phyloP scores from a whole-genome alignment of 2,797 vertebrate genomes.

The Hybognathus amarus region DNA sequence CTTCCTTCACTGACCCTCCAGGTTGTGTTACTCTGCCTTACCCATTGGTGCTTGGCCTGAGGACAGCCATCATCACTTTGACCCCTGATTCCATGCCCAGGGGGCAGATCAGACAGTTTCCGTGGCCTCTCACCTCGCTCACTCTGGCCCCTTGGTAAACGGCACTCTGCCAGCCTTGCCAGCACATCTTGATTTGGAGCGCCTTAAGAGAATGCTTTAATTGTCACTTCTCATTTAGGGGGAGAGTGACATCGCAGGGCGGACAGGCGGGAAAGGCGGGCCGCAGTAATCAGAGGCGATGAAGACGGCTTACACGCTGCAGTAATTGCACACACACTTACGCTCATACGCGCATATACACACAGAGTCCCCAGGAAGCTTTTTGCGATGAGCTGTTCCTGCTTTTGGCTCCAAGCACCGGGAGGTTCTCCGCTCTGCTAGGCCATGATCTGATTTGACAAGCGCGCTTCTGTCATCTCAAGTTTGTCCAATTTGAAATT shows the following conservation, averaged over 20 bases:
- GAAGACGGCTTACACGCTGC: slow-evolving; percentile 57
- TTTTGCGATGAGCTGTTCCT: slow-evolving; percentile 48
- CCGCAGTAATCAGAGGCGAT: slow-evolving; percentile 69
- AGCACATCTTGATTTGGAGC: slow-evolving; percentile 22
- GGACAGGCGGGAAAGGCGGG: slow-evolving; percentile 65
- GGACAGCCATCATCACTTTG: slow-evolving; percentile 34
- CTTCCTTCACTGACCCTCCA: slow-evolving; percentile 31
- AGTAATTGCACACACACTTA: slow-evolving; percentile 33
- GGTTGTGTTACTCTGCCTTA: slow-evolving; percentile 30
- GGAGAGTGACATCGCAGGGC: slow-evolving; percentile 69
- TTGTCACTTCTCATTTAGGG: slow-evolving; percentile 79
- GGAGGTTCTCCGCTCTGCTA: slow-evolving; percentile 61
- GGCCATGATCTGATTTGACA: slow-evolving; percentile 82
- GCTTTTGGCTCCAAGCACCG: slow-evolving; percentile 45
- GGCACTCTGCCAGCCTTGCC: slow-evolving; percentile 54
- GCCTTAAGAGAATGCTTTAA: slow-evolving; percentile 74
- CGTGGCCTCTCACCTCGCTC: slow-evolving; percentile 47
- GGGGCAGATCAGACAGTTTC: slow-evolving; percentile 27
- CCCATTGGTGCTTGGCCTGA: slow-evolving; percentile 29
- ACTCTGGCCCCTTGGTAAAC: slow-evolving; percentile 31
- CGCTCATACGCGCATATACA: neutral
- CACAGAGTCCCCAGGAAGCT: slow-evolving; percentile 38
- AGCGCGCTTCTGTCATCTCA: slow-evolving; percentile 79
- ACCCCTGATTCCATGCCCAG: slow-evolving; percentile 14
- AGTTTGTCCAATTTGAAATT: slow-evolving; percentile 83